Evolutionary conservation across 1,140 invertebrate species (phyloP), one percentile per base, ranked within the genome.

Genomic region (Octopus sinensis): DNA sequence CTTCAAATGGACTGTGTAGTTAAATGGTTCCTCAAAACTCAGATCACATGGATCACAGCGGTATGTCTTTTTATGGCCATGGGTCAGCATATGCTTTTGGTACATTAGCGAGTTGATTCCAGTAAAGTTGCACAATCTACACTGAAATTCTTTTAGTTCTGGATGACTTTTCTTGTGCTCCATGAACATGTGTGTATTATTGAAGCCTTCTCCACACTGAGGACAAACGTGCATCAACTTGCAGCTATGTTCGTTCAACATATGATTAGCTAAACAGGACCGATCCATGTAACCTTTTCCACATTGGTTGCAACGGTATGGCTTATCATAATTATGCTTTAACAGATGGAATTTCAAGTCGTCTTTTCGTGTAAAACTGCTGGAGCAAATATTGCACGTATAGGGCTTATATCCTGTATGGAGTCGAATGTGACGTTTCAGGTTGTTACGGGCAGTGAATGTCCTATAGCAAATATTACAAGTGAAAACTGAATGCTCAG

Each of bases 381-480:
- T 94, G 86, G 96, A 95, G 92, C 96, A 98, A 30, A 86, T 83
- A 6, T 83, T 82, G 82, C 90, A 91, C 79, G 86, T 86, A 84
- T 89, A 91, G n/a, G 89, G 89, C 79, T 86, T 87, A 43, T 96
- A 86, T 54, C 73, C 90, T 13, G 88, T 89, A 80, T 90, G 89
- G 30, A 87, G 80, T 1, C 87, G 80, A 98, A 85, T 98, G 95
- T 76, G 96, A 94, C 93, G 97, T 98, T 85, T 95, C 93, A 90
- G 94, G 96, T 85, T 96, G 79, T 86, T 88, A 80, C 86, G 83
- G 54, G 86, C 86, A 13, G 87, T 88, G 79, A 89, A 89, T 9
- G 86, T 85, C 13, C 83, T 79, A 54, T 84, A 84, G 71, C 88
- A 89, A 5, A 86, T 81, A 4, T 80, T 68, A 79, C 88, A 89